Percentiles rank a stretch among this genome's conserved stretches.
Evolutionary conservation across 2,797 vertebrate genomes (phyloP).

Genomic region (Melanotaenia trifasciata): DNA sequence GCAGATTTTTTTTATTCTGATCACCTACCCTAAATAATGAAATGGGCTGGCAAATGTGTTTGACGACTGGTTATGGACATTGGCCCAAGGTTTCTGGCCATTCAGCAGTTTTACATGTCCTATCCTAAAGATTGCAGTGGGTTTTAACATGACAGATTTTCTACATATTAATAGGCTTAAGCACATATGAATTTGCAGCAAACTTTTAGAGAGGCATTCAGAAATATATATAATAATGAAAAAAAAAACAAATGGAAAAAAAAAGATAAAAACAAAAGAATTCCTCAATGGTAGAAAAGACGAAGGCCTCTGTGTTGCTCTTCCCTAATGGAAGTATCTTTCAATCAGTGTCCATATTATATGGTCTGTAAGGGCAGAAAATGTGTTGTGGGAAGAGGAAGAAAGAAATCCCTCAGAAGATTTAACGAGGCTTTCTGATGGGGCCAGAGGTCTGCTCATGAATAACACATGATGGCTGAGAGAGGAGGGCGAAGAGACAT

Average conservation of each 20-base stretch:
- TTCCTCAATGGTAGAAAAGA: constrained; percentile 23
- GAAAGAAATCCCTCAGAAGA: constrained; percentile 74
- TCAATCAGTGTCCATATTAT: constrained; percentile 72
- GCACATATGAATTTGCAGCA: constrained; percentile 13
- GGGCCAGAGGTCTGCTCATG: constrained; percentile 78
- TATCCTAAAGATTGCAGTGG: not conserved
- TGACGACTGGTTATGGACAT: constrained; percentile 8
- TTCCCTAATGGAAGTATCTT: constrained; percentile 68
- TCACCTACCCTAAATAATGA: not conserved
- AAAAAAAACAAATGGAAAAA: not conserved
- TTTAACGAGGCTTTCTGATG: constrained; percentile 79
- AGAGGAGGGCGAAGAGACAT: constrained; percentile 58
- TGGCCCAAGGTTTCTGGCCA: constrained; percentile 2
- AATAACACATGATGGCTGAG: constrained; percentile 75
- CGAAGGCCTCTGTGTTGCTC: constrained; percentile 43
- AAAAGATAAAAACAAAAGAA: not conserved
- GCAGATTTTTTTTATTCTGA: not conserved
- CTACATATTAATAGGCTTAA: not conserved
- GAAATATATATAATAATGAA: constrained; percentile 1
- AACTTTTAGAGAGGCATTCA: constrained; percentile 9
- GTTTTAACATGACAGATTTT: constrained; percentile 2
- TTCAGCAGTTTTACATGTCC: not conserved
- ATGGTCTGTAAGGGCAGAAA: constrained; percentile 67
- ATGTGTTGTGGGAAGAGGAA: constrained; percentile 66
- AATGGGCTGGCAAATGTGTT: not conserved